These are phyloP conservation scores for Acanthosepion esculentum DNA, from an alignment of 2,888 invertebrate genomes.

Conservation along the genomic window DNA sequence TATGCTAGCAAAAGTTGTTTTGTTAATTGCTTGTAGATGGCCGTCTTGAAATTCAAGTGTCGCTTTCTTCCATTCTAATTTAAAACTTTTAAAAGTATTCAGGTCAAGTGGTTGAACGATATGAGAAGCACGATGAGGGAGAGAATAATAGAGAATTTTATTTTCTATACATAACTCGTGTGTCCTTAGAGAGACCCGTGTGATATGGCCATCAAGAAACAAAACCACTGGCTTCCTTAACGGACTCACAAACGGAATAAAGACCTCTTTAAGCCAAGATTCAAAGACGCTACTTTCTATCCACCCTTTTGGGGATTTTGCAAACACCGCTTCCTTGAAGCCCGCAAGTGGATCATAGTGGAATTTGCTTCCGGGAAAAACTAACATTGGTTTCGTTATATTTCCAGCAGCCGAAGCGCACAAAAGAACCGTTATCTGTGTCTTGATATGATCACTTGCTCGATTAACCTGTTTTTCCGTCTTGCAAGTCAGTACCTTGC, in stretches of 20 bases:
- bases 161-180: no score
- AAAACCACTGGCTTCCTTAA: no score
- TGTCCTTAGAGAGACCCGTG: no score
- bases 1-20: no score
- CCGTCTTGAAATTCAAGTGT: no score
- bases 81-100: no score
- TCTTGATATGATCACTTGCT: conserved; percentile 48
- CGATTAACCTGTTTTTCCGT: conserved; percentile 49
- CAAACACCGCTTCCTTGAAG: conserved; percentile 50
- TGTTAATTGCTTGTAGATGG: no score
- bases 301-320: conserved; percentile 52
- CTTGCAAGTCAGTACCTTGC: conserved; percentile 50
- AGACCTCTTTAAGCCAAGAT: conserved; percentile 50
- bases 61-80: no score
- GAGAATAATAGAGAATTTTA: no score
- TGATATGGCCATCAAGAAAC: no score
- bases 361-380: conserved; percentile 53
- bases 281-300: conserved; percentile 47
- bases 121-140: no score
- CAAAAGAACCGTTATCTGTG: conserved; percentile 54
- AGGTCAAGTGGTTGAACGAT: no score
- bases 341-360: conserved; percentile 50
- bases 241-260: conserved; percentile 34
- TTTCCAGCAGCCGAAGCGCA: conserved; percentile 50
- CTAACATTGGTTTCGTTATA: conserved; percentile 51